phyloP scores from a whole-genome alignment of 2,888 invertebrate species.

The Caenorhabditis sp. region DNA sequence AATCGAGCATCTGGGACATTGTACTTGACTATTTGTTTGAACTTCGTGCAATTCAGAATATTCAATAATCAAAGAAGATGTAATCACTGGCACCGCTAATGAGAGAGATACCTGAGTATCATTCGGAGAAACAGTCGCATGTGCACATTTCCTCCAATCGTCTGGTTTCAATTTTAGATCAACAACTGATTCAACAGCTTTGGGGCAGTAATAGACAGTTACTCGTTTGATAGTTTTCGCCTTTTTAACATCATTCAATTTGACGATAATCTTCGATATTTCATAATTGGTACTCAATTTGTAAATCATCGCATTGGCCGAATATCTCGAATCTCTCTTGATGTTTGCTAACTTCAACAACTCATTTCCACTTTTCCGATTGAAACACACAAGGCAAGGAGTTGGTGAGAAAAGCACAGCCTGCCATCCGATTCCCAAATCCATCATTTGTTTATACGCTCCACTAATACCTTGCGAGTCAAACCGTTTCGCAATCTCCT shows the following conservation, averaged over 20 bases:
- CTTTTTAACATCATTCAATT: conserved; percentile 92
- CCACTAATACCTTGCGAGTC: conserved; percentile 35
- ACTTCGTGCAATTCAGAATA: conserved; percentile 97
- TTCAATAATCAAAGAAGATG: conserved; percentile 97
- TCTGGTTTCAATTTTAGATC: conserved; percentile 84
- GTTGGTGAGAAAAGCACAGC: conserved; percentile 80
- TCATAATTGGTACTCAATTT: conserved; percentile 93
- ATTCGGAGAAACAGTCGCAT: conserved; percentile 75
- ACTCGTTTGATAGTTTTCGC: conserved; percentile 86
- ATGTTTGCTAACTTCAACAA: conserved; percentile 52
- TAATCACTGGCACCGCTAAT: conserved; percentile 81
- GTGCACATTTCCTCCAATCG: conserved; percentile 93
- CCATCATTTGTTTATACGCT: conserved; percentile 34
- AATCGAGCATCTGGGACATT: conserved; percentile 80
- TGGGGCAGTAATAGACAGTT: conserved; percentile 94
- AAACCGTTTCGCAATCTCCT: conserved; percentile 15
- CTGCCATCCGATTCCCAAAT: conserved; percentile 45
- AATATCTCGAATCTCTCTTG: conserved; percentile 88
- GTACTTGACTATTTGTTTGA: conserved; percentile 79
- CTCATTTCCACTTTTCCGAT: conserved; percentile 33
- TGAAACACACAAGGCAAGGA: conserved; percentile 88
- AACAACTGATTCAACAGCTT: conserved; percentile 90
- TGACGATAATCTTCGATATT: conserved; percentile 81
- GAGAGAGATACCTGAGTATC: conserved; percentile 38
- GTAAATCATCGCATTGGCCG: conserved; percentile 95